phyloP scores from a whole-genome alignment of 2,797 vertebrate genomes.

The Spheniscus humboldti region DNA sequence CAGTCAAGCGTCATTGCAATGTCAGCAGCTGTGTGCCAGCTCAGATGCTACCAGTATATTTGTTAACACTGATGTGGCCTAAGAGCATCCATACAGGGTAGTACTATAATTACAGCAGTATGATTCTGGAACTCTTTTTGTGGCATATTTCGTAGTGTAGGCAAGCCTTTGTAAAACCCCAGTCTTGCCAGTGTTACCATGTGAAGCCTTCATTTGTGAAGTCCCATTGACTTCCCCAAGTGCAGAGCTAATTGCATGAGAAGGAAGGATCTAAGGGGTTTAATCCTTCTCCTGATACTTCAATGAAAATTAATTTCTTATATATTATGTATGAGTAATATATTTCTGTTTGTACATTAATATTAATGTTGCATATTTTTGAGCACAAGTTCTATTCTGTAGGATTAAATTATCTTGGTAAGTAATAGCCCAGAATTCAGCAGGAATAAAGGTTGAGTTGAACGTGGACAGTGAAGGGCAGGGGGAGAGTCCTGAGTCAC shows the following conservation, averaged over 20 bases:
- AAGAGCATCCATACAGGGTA: background rate
- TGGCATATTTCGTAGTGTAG: background rate
- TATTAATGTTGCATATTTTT: conserved; percentile 60
- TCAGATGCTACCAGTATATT: background rate
- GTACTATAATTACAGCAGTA: background rate
- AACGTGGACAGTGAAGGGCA: conserved; percentile 8
- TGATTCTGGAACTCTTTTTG: background rate
- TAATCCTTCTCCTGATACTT: conserved; percentile 45
- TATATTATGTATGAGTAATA: conserved; percentile 58
- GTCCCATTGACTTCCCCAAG: conserved; percentile 38
- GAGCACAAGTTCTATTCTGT: conserved; percentile 34
- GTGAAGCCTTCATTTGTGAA: conserved; percentile 13
- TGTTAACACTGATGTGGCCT: background rate
- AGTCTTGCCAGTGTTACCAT: background rate
- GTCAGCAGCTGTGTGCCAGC: conserved; percentile 38
- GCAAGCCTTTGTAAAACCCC: background rate
- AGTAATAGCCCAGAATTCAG: background rate
- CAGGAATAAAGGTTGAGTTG: background rate
- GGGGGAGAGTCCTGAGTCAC: background rate
- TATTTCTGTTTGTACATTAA: conserved; percentile 57
- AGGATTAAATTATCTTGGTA: conserved; percentile 21
- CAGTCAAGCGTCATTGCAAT: background rate
- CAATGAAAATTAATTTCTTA: conserved; percentile 64
- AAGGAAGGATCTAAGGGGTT: conserved; percentile 43
- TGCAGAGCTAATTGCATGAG: conserved; percentile 46